These are phyloP conservation scores for Limanda limanda DNA, from an alignment of 2,113 vertebrate genomes.

Conservation along the genomic window DNA sequence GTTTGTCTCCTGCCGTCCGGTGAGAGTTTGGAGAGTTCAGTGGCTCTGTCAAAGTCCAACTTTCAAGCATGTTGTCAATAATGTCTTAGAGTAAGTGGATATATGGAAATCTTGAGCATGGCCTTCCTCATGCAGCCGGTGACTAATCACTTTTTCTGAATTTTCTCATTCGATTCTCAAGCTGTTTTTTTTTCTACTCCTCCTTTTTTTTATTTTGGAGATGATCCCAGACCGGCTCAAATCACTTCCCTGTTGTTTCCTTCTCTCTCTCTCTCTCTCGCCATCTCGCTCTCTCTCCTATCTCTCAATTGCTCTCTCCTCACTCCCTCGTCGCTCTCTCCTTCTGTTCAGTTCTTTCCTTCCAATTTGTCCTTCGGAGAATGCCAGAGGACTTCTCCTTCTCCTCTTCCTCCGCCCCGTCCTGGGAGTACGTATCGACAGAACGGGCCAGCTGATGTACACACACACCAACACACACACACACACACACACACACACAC, in stretches of 20 bases:
- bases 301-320: conserved; percentile 16
- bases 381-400: conserved; percentile 44
- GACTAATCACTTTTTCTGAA: conserved; percentile 30
- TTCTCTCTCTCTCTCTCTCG: conserved; percentile 15
- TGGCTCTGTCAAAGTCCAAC: conserved; percentile 6
- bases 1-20: conserved; percentile 24
- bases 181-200: conserved; percentile 35
- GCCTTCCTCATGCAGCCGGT: conserved; percentile 4
- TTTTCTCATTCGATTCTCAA: conserved; percentile 43
- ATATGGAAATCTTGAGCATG: not conserved
- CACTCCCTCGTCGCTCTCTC: conserved; percentile 31
- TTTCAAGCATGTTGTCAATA: not conserved
- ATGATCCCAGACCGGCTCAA: conserved; percentile 44
- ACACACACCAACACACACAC: too few relatives aligned
- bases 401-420: conserved; percentile 20
- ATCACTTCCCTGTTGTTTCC: conserved; percentile 39
- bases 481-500: too few relatives aligned
- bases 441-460: conserved; percentile 1
- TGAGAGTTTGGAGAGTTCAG: conserved; percentile 25
- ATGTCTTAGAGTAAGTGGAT: too few relatives aligned
- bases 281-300: conserved; percentile 7
- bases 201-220: conserved; percentile 38
- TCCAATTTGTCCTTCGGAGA: conserved; percentile 61
- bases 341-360: conserved; percentile 32
- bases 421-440: conserved; percentile 28